Percentiles rank a stretch among this genome's conserved stretches.
These are phyloP conservation scores for Falco cherrug DNA, from an alignment of 2,797 vertebrate species.

Conservation along the genomic window DNA sequence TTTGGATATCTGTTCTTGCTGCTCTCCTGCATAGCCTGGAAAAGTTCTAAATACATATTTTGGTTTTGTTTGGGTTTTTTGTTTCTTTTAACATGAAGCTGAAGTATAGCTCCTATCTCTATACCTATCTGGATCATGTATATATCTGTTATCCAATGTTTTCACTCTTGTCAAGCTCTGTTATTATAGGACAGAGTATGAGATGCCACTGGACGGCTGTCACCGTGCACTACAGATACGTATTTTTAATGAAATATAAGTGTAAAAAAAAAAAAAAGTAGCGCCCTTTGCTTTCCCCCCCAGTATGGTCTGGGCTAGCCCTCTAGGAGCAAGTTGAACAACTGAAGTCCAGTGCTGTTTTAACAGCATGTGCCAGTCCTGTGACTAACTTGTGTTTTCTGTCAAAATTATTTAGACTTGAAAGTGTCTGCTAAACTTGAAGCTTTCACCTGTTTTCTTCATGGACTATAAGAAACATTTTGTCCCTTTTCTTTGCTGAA, in stretches of 20 bases:
- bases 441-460: neutral
- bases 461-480: neutral
- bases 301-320: neutral
- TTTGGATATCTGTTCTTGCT: neutral
- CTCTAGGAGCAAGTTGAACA: neutral
- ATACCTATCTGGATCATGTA: rapidly evolving
- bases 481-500: neutral
- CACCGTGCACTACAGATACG: neutral
- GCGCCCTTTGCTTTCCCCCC: neutral
- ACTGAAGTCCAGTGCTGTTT: neutral
- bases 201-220: neutral
- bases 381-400: neutral
- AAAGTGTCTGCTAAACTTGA: neutral
- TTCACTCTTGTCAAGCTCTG: neutral
- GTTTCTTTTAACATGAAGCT: neutral
- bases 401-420: neutral
- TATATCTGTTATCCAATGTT: neutral
- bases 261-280: neutral
- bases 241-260: neutral
- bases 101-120: neutral
- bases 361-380: neutral
- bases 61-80: neutral
- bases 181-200: neutral
- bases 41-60: neutral
- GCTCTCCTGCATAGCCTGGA: neutral